A percentile compares a stretch with the other conserved stretches of the same genome.
Conservation (phyloP, 2,888 invertebrate species). For the Gymnocheta viridis region DNA sequence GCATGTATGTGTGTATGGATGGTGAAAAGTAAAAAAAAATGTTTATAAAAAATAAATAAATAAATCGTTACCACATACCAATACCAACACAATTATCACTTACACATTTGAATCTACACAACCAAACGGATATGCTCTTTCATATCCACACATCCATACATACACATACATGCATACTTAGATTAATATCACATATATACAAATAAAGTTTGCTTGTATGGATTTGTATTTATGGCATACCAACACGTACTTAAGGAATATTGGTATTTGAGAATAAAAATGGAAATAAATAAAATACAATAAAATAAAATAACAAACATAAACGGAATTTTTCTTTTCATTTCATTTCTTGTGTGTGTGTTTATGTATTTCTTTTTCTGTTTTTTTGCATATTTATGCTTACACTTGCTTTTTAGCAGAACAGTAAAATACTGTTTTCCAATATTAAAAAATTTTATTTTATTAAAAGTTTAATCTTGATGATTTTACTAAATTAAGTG, state of each 20-base stretch:
- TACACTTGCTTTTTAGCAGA: conserved; percentile 9
- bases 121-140: not conserved
- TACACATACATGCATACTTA: not conserved
- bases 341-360: conserved; percentile 3
- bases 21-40: conserved; percentile 17
- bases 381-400: conserved; percentile 36
- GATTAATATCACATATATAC: conserved; percentile 76
- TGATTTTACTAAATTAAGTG: too few species aligned
- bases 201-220: conserved; percentile 32
- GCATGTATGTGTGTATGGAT: not conserved
- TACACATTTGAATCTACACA: conserved; percentile 6
- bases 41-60: conserved; percentile 54
- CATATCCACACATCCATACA: not conserved
- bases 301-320: conserved; percentile 68
- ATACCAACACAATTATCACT: conserved; percentile 59
- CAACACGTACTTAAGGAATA: conserved; percentile 70
- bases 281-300: conserved; percentile 64
- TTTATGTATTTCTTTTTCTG: conserved; percentile 18
- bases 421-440: not conserved
- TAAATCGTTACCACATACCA: conserved; percentile 67
- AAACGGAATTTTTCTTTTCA: conserved; percentile 56
- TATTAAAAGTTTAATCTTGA: too few species aligned
- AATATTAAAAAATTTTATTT: too few species aligned
- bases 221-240: conserved; percentile 69
- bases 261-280: conserved; percentile 69